Conservation (phyloP, 2,113 vertebrate genomes). For the Lophotis ruficrista region DNA sequence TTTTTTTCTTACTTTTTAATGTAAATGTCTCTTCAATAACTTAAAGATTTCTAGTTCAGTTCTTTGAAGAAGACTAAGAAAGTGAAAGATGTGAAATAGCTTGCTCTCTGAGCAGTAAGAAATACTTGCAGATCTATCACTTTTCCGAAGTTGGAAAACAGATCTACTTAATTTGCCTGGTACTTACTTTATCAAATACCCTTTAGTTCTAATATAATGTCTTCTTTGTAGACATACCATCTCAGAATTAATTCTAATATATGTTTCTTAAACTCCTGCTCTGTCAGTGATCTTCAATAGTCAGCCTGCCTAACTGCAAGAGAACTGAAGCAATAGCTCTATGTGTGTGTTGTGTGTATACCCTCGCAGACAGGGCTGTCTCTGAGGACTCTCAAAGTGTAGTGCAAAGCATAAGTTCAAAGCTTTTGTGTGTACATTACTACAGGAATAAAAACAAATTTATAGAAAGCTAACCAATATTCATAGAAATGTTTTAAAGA, state of each 20-base stretch:
- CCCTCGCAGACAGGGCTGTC: not conserved
- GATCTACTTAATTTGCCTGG: not conserved
- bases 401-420: not conserved
- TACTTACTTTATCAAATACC: not conserved
- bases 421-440: not conserved
- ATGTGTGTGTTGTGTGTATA: not conserved
- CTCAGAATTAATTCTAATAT: not conserved
- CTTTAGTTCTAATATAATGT: not conserved
- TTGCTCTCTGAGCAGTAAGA: not conserved
- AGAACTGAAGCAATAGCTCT: not conserved
- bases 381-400: not conserved
- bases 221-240: not conserved
- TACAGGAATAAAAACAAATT: not conserved
- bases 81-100: not conserved
- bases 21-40: not conserved
- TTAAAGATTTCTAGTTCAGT: not conserved
- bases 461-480: not conserved
- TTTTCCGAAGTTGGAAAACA: not conserved
- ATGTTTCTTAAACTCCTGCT: not conserved
- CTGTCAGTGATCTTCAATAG: not conserved
- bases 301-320: not conserved
- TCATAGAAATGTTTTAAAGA: not conserved
- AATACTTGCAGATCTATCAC: not conserved
- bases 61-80: not conserved
- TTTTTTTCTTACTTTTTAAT: not conserved